phyloP scores from a whole-genome alignment of 2,113 vertebrate genomes.

The Coptodon bakossiorum region DNA sequence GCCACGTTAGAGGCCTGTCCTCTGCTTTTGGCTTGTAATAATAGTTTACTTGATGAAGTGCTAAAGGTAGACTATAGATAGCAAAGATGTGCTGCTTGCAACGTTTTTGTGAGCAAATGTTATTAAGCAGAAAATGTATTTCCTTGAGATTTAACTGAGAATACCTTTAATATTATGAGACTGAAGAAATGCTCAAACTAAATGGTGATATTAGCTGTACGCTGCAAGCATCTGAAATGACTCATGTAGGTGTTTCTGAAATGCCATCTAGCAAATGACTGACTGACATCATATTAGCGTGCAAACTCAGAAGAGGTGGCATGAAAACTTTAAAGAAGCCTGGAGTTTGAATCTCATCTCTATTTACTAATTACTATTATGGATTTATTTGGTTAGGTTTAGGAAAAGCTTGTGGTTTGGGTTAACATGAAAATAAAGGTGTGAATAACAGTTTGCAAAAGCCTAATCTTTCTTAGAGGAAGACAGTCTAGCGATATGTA shows the following conservation, averaged over 20 bases:
- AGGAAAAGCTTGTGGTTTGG: background rate
- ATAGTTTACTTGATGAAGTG: background rate
- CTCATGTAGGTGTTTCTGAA: background rate
- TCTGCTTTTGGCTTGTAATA: background rate
- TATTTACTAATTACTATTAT: rapidly evolving
- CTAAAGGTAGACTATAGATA: background rate
- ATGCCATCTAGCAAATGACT: background rate
- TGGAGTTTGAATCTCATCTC: background rate
- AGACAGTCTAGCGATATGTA: background rate
- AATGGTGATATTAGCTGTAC: background rate
- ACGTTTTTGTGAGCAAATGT: background rate
- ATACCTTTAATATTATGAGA: rapidly evolving
- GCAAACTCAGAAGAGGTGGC: background rate
- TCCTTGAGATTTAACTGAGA: background rate
- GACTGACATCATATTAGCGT: background rate
- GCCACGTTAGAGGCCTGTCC: background rate
- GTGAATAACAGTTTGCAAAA: background rate
- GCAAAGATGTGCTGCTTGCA: background rate
- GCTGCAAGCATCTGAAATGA: background rate
- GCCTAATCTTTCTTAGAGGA: background rate
- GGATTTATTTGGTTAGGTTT: background rate
- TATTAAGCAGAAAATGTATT: background rate
- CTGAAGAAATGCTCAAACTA: background rate
- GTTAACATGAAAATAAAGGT: background rate
- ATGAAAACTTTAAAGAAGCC: background rate